Percentiles rank a stretch among this genome's conserved stretches.
phyloP scores from a whole-genome alignment of 2,113 vertebrate genomes.

The Rousettus leschenaultii region DNA sequence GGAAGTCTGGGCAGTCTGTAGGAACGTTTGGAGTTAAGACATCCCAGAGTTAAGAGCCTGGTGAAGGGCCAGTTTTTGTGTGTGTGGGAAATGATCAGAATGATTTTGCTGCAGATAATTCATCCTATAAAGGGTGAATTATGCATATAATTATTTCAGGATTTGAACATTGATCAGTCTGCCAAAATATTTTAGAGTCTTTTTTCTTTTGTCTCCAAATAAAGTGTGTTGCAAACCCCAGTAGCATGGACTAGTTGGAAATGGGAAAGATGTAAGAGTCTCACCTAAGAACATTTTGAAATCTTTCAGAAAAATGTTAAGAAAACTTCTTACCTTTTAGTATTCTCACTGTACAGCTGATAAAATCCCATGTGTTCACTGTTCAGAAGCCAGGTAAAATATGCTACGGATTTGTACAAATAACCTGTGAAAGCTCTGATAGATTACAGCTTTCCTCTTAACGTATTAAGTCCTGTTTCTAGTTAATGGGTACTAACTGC shows the following conservation, averaged over 20 bases:
- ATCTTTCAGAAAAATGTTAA: slow-evolving; percentile 21
- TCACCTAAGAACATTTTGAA: background rate
- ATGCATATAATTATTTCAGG: background rate
- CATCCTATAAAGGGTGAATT: background rate
- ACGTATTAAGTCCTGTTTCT: background rate
- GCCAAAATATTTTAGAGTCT: background rate
- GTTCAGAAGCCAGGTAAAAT: background rate
- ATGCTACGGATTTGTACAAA: background rate
- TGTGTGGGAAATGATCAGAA: background rate
- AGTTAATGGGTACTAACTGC: background rate
- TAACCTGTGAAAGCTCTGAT: background rate
- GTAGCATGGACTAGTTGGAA: background rate
- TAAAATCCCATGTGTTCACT: background rate
- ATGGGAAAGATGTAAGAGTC: background rate
- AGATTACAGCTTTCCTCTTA: background rate
- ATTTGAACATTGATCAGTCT: background rate
- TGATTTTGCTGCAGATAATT: background rate
- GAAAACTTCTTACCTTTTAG: slow-evolving; percentile 10
- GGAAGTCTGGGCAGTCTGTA: background rate
- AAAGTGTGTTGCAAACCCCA: background rate
- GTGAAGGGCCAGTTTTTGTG: background rate
- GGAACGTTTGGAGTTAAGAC: slow-evolving; percentile 10
- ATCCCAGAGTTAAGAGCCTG: background rate
- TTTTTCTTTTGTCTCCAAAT: background rate
- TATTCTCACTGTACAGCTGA: background rate